These are phyloP conservation scores for Mormyrus hasselquistii DNA, from an alignment of 2,797 vertebrate genomes.

Conservation along the genomic window DNA sequence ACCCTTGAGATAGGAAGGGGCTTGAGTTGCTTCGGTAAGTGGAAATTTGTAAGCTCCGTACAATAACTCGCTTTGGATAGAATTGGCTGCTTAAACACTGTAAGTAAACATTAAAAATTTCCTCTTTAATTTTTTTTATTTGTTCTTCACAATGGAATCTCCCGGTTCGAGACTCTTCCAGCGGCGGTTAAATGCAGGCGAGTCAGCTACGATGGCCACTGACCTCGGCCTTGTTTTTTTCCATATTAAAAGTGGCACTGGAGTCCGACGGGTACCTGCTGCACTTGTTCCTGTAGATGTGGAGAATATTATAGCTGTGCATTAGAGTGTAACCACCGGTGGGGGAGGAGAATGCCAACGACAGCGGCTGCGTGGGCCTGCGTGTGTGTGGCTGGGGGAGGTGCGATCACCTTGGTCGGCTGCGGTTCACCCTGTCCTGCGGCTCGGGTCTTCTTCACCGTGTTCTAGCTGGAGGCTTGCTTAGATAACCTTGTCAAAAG, in stretches of 20 bases:
- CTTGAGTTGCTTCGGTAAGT: conserved; percentile 3
- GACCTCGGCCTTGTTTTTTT: neutral
- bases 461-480: neutral
- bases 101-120: neutral
- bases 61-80: neutral
- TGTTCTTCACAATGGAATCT: neutral
- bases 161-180: neutral
- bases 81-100: neutral
- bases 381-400: neutral
- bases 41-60: neutral
- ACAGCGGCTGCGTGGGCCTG: too few relatives aligned
- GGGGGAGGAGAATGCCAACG: neutral
- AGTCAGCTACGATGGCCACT: neutral
- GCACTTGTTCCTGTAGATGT: neutral
- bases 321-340: neutral
- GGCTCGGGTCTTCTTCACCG: neutral
- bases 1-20: neutral
- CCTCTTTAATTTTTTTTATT: neutral
- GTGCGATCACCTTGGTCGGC: neutral
- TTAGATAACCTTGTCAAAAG: neutral
- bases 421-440: neutral
- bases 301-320: neutral
- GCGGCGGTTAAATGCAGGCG: neutral
- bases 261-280: neutral
- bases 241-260: neutral